Base-by-base conservation (phyloP, 2,888 invertebrate species). In the Pseudococcus jackbeardsleyi region DNA sequence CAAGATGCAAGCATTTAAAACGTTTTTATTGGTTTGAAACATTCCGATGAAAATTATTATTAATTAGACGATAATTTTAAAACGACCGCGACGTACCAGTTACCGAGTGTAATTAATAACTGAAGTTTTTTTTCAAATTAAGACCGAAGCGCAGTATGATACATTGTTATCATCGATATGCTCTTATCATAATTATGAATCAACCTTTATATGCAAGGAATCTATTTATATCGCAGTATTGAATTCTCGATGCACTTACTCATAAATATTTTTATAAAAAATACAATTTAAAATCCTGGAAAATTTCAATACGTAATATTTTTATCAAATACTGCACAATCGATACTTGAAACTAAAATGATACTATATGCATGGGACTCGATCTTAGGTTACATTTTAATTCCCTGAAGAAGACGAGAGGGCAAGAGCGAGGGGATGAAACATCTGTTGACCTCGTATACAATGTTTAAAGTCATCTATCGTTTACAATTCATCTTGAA, bases 381-480 rank as follows among this genome's bases (percentile, higher is more conserved):
- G 19, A 59, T 59, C n/a, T 59, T 11, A 8, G 9, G 22, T 64
- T 64, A 64, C 22, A 64, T 7, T 33, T 33, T 59, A 42, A 42
- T 42, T 42, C 42, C 42, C 42, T 9, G 42, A 42, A 42, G n/a
- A 0, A 12, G 48, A 50, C 48, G 15, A 50, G 48, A 12, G 15
- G 6, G n/a, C n/a, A 54, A 17, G 15, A 64, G 64, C 22, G 22
- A 33, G 33, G 72, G 15, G 19, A 68, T 12, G 3, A 4, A 72
- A 26, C 72, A 33, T 39, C 72, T 72, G 68, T 26, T 68, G 33
- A 72, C 72, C 72, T 72, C 72, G 72, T 5, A 72, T 72, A 72
- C 72, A 26, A 72, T 64, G 33, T 72, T 33, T 72, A 72, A 26
- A 72, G 33, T 64, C 72, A 72, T 72, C 72, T 64, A 72, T 72